Percentiles rank a stretch among this genome's conserved stretches.
phyloP scores from a whole-genome alignment of 1,140 invertebrate species.

The Brachionus koreanus region DNA sequence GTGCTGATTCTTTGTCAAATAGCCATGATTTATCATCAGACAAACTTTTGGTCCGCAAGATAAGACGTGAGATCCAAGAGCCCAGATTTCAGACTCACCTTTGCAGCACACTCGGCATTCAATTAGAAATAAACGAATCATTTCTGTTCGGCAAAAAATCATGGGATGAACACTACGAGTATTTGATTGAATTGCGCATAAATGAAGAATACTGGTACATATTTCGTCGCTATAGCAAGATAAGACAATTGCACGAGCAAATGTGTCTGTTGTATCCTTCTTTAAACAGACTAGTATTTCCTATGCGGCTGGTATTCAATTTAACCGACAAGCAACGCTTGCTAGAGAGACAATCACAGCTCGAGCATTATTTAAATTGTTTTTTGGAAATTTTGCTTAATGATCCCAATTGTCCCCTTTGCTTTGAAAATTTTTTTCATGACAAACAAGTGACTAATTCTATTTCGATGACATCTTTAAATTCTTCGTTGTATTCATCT shows the following conservation, averaged over 20 bases:
- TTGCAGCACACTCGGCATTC: not conserved
- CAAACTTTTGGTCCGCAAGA: not conserved
- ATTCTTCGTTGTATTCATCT: constrained; percentile 9
- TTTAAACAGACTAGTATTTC: constrained; percentile 10
- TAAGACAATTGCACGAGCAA: constrained; percentile 10
- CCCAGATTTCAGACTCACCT: not conserved
- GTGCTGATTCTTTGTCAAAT: not conserved
- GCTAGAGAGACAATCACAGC: constrained; percentile 9
- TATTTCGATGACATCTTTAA: not conserved
- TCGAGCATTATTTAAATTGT: constrained; percentile 33
- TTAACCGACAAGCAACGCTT: not conserved
- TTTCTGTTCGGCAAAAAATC: constrained; percentile 31
- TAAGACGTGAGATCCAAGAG: not conserved
- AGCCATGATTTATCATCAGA: not conserved
- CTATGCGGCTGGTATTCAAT: constrained; percentile 15
- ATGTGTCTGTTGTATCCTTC: constrained; percentile 25
- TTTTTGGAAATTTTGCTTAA: constrained; percentile 31
- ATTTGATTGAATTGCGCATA: constrained; percentile 20
- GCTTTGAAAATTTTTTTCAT: not conserved
- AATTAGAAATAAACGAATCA: constrained; percentile 13
- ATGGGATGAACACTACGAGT: constrained; percentile 32
- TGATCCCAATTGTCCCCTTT: not conserved
- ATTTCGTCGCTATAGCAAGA: constrained; percentile 25
- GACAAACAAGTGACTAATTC: constrained; percentile 3
- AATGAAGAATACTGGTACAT: constrained; percentile 29